Evolutionary conservation across 1,140 invertebrate species (phyloP), one percentile per base, ranked within the genome.

Genomic region (Sinella curviseta): DNA sequence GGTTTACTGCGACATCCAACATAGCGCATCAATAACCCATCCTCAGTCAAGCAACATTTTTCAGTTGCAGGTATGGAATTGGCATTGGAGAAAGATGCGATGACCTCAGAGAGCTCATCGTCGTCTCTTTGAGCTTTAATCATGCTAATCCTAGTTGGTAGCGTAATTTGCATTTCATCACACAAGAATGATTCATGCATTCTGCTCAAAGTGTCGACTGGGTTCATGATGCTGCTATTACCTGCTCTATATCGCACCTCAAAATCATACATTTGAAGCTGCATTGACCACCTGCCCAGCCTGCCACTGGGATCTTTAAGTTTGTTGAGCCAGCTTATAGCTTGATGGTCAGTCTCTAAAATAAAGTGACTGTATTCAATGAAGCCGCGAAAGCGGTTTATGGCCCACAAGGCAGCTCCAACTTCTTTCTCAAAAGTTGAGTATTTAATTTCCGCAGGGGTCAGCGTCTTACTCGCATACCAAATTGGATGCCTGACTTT

Each of bases 311-410:
- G 35, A 16, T 39, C 74, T 75, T 75, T 75, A 2, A 75, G 3
- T 39, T 35, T 75, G 16, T 48, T 75, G 12, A 75, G 28, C 33
- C 33, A 75, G 16, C 35, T n/a, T 8, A 75, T 24, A 1, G 74
- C 74, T 48, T 48, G 36, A 28, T 90, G 85, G 74, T 87, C 85
- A 17, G 84, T 86, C 35, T 87, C 82, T 1, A 88, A 77, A 0
- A 79, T 81, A 77, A 89, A 89, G 33, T 84, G 34, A 1, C 84
- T 73, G 0, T 85, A 80, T 70, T 76, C 84, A 3, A 89, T 60
- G 83, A 88, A 90, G 3, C 84, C 82, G 48, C 86, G 78, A 80
- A 88, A 89, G 67, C 87, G 86, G 77, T 87, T 82, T 48, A 87
- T 82, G 8, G 84, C 84, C 82, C 83, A 87, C 4, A 87, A 81